phyloP scores from a whole-genome alignment of 2,888 invertebrate species.

The Anthrax anthrax region DNA sequence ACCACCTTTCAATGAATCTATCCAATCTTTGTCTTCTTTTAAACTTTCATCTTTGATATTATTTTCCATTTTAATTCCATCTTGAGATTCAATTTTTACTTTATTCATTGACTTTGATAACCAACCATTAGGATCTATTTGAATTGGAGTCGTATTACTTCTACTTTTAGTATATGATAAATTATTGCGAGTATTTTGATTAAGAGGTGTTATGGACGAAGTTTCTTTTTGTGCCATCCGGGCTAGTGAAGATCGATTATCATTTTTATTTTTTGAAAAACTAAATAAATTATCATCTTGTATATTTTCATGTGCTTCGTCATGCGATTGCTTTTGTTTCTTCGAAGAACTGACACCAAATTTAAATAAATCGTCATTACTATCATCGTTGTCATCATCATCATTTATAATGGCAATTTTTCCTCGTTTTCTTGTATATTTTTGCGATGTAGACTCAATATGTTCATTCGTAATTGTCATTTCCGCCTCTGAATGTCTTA shows the following conservation, averaged over 20 bases:
- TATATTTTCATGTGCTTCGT: neutral
- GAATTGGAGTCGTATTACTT: neutral
- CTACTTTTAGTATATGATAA: neutral
- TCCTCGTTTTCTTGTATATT: constrained; percentile 17
- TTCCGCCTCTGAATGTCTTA: no score
- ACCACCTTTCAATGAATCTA: constrained; percentile 20
- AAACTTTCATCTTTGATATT: constrained; percentile 6
- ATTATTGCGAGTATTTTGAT: no score
- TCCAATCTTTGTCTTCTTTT: constrained; percentile 16
- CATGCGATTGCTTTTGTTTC: neutral
- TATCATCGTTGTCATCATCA: constrained; percentile 19
- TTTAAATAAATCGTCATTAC: constrained; percentile 18
- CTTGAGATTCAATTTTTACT: constrained; percentile 16
- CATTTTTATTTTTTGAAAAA: constrained; percentile 6
- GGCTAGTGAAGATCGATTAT: neutral
- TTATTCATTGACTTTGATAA: constrained; percentile 21
- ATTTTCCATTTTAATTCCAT: constrained; percentile 8
- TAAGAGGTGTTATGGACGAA: neutral
- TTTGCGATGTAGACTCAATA: neutral
- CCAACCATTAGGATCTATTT: constrained; percentile 19
- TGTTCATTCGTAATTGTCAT: no score
- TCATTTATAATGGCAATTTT: constrained; percentile 21
- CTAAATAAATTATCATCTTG: neutral
- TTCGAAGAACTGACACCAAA: constrained; percentile 16
- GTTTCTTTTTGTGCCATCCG: no score